These are phyloP conservation scores for Penaeus chinensis DNA, from an alignment of 1,140 invertebrate genomes.

Conservation along the genomic window DNA sequence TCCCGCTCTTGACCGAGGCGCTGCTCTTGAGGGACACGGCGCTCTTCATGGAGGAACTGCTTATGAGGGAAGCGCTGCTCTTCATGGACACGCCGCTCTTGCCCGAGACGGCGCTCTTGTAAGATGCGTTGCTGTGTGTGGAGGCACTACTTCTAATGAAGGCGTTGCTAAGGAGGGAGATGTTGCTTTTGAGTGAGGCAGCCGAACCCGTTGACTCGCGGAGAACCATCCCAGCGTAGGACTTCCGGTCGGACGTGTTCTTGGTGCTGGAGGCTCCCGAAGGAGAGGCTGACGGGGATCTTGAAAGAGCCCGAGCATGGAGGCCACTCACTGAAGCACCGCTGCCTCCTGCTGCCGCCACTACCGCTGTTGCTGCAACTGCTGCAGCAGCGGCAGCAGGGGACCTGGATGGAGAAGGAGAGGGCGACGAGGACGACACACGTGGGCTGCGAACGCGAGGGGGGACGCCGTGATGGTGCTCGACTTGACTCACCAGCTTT, in stretches of 20 bases:
- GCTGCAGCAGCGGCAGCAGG: constrained; percentile 4
- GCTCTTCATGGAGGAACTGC: constrained; percentile 30
- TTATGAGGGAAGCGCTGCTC: constrained; percentile 23
- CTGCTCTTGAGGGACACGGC: constrained; percentile 38
- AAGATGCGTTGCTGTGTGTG: constrained; percentile 18
- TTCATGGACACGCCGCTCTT: constrained; percentile 10
- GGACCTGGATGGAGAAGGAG: constrained; percentile 30
- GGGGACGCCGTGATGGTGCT: constrained; percentile 48
- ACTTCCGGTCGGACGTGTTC: constrained; percentile 30
- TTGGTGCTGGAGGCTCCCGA: constrained; percentile 24
- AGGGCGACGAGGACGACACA: not conserved
- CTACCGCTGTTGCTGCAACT: not conserved
- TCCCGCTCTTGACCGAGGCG: constrained; percentile 18
- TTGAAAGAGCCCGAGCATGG: constrained; percentile 19
- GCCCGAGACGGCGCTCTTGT: no score
- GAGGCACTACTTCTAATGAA: constrained; percentile 45
- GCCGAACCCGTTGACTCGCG: constrained; percentile 34
- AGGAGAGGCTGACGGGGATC: constrained; percentile 43
- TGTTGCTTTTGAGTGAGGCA: constrained; percentile 37
- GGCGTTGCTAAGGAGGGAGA: constrained; percentile 28
- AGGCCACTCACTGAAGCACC: constrained; percentile 14
- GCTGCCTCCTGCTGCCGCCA: not conserved
- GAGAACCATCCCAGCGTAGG: constrained; percentile 13
- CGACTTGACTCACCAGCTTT: constrained; percentile 53
- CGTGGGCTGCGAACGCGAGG: constrained; percentile 31